Conservation (phyloP, 2,113 vertebrate species). For the Gobius niger region DNA sequence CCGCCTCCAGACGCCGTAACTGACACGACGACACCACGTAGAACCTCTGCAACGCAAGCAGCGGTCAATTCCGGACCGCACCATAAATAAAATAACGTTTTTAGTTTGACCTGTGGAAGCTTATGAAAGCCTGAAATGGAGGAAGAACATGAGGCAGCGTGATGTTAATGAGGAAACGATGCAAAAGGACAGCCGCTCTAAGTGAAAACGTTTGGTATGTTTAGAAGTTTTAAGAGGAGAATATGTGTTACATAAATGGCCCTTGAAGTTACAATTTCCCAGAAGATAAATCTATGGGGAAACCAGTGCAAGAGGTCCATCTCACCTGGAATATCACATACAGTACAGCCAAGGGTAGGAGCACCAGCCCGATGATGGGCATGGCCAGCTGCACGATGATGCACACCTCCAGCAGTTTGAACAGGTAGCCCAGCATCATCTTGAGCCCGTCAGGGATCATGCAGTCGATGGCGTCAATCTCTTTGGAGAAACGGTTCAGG, state of each 20-base stretch:
- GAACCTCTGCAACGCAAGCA: conserved; percentile 72
- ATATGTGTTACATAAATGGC: too few relatives aligned
- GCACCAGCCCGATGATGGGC: conserved; percentile 71
- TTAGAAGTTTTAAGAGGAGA: too few relatives aligned
- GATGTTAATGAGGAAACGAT: too few relatives aligned
- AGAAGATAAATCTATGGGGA: background rate
- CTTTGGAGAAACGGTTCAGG: conserved; percentile 84
- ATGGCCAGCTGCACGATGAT: conserved; percentile 82
- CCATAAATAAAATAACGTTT: too few relatives aligned
- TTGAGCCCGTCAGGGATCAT: conserved; percentile 86
- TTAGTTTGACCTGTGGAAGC: too few relatives aligned
- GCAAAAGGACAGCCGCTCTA: too few relatives aligned
- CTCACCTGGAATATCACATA: conserved; percentile 84
- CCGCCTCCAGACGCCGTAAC: conserved; percentile 82
- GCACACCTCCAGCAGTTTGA: conserved; percentile 83
- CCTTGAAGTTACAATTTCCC: too few relatives aligned
- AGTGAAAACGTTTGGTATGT: too few relatives aligned
- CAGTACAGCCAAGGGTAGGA: conserved; percentile 78
- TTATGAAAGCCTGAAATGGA: too few relatives aligned
- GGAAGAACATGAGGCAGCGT: too few relatives aligned
- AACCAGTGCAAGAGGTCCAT: background rate
- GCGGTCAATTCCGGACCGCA: background rate
- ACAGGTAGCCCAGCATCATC: conserved; percentile 80
- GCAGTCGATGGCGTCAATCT: conserved; percentile 83
- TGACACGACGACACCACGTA: conserved; percentile 85